Evolutionary conservation across 1,140 invertebrate genomes (phyloP).

Genomic region (Drosophila virilis): DNA sequence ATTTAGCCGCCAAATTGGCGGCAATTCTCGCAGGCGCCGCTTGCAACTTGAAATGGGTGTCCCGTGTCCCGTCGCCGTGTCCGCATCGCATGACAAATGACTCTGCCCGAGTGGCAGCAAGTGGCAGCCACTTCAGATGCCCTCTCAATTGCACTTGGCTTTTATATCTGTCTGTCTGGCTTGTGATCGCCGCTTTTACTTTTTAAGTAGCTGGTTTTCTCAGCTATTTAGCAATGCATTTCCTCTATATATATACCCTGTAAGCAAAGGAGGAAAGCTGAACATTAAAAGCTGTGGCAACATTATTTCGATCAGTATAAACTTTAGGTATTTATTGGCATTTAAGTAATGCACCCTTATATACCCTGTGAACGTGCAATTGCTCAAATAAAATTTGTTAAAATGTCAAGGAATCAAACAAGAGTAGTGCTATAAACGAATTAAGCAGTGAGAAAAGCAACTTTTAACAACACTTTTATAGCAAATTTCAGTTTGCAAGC

Average conservation of each 20-base stretch:
- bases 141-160: background rate
- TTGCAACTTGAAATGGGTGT: slow-evolving; percentile 37
- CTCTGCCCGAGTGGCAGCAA: slow-evolving; percentile 54
- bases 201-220: slow-evolving; percentile 32
- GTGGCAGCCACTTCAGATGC: slow-evolving; percentile 56
- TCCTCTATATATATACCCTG: slow-evolving; percentile 15
- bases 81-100: slow-evolving; percentile 72
- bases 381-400: too few relatives aligned
- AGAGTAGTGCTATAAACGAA: too few relatives aligned
- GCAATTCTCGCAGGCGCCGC: slow-evolving; percentile 71
- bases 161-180: background rate
- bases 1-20: slow-evolving; percentile 70
- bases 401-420: too few relatives aligned
- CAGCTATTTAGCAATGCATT: slow-evolving; percentile 51
- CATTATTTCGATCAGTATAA: too few relatives aligned
- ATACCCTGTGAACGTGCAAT: too few relatives aligned
- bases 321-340: too few relatives aligned
- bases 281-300: background rate
- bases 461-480: too few relatives aligned
- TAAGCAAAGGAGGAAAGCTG: background rate
- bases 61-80: slow-evolving; percentile 5
- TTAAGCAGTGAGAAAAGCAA: too few relatives aligned
- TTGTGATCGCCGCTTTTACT: slow-evolving; percentile 36
- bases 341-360: too few relatives aligned
- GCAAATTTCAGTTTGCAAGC: too few relatives aligned